Percentiles rank a stretch among this genome's conserved stretches.
Evolutionary conservation across 2,797 vertebrate genomes (phyloP).

Genomic region (Squalus acanthias): DNA sequence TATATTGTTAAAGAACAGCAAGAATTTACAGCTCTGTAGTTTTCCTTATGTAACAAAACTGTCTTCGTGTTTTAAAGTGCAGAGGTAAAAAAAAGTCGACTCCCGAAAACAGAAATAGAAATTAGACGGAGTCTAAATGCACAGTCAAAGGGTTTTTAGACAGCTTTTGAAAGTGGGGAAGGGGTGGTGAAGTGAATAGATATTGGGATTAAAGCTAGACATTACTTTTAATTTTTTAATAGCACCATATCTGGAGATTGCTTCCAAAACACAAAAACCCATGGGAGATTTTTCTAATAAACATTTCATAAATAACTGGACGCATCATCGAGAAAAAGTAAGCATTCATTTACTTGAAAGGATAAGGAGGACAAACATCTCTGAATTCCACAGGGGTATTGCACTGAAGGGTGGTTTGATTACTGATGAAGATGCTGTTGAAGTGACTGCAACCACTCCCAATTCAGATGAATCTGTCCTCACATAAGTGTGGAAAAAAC

Average conservation of each 20-base stretch:
- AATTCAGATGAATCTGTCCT: background rate
- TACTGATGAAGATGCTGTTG: background rate
- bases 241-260: background rate
- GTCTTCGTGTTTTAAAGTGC: background rate
- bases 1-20: background rate
- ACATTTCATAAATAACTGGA: too few species aligned
- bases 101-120: background rate
- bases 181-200: background rate
- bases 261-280: background rate
- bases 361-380: background rate
- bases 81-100: too few species aligned
- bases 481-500: background rate
- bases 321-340: background rate
- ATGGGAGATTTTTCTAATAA: background rate
- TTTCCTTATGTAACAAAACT: background rate
- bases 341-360: background rate
- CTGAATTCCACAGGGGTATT: background rate
- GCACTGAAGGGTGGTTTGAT: background rate
- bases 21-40: background rate
- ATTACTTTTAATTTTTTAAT: background rate
- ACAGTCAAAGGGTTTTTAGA: background rate
- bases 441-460: background rate
- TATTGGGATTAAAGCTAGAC: background rate
- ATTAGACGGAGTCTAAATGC: background rate
- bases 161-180: background rate